These are phyloP conservation scores for Drosophila mercatorum DNA, from an alignment of 2,888 invertebrate genomes.

Conservation along the genomic window DNA sequence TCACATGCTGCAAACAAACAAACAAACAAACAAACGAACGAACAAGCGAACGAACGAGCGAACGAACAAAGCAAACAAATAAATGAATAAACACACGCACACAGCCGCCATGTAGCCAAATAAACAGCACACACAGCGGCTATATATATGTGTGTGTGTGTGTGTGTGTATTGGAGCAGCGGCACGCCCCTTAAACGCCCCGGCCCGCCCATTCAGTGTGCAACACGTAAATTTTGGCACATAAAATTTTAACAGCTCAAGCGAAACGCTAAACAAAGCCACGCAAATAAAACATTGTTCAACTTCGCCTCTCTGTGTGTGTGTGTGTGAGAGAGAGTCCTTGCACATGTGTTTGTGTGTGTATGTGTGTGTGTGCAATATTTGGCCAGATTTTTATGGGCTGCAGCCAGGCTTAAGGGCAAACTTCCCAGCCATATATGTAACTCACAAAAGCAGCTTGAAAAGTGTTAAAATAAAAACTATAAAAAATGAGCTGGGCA, in stretches of 20 bases:
- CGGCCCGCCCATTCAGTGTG: conserved; percentile 28
- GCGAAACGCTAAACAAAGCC: conserved; percentile 42
- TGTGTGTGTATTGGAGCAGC: conserved; percentile 10
- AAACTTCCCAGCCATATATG: conserved; percentile 2
- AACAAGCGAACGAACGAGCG: conserved; percentile 26
- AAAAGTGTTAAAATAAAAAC: neutral
- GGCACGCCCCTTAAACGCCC: conserved; percentile 18
- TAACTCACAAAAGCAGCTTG: neutral
- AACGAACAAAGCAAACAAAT: conserved; percentile 37
- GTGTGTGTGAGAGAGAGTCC: neutral
- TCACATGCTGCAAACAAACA: conserved; percentile 51
- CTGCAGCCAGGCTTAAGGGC: conserved; percentile 1
- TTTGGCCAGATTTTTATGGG: conserved; percentile 11
- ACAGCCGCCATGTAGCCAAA: neutral
- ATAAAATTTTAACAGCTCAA: conserved; percentile 71
- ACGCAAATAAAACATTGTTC: conserved; percentile 48
- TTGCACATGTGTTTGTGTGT: neutral
- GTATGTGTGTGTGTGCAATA: conserved; percentile 1
- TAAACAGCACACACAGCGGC: conserved; percentile 4
- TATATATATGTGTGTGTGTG: neutral
- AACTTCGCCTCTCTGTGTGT: neutral
- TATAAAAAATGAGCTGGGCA: neutral
- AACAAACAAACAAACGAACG: conserved; percentile 33
- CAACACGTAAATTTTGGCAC: conserved; percentile 70
- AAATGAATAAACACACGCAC: conserved; percentile 13